phyloP scores from a whole-genome alignment of 2,888 invertebrate genomes.

The Heliconius ethilla region DNA sequence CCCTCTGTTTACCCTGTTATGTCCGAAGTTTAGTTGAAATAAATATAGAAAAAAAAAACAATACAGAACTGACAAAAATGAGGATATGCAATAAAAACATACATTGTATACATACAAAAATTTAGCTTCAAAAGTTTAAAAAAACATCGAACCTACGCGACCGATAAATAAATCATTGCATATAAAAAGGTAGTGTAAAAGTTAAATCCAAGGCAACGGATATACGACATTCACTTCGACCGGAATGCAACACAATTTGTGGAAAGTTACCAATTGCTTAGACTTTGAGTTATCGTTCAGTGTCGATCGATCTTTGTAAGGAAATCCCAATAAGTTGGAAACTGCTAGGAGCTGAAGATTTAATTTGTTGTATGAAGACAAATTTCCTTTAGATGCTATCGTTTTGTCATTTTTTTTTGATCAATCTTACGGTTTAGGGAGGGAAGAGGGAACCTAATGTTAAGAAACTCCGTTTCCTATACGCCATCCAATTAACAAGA shows the following conservation, averaged over 20 bases:
- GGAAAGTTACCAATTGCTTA: slow-evolving; percentile 7
- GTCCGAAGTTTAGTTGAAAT: background rate
- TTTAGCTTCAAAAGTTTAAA: background rate
- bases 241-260: slow-evolving; percentile 12
- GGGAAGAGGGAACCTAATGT: background rate
- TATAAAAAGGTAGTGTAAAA: background rate
- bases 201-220: background rate
- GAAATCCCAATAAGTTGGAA: slow-evolving; percentile 18
- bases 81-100: background rate
- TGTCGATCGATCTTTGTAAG: slow-evolving; percentile 31
- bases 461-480: background rate
- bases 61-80: no score
- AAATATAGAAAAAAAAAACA: background rate
- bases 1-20: background rate
- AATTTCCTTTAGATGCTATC: background rate
- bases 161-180: background rate
- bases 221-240: slow-evolving; percentile 1
- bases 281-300: slow-evolving; percentile 30
- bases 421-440: background rate
- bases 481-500: no score
- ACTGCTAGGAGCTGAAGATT: background rate
- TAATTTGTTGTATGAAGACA: slow-evolving; percentile 15
- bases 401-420: background rate
- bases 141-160: background rate
- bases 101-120: background rate